Evolutionary conservation across 2,113 vertebrate species (phyloP).

Genomic region (Neomonachus schauinslandi): DNA sequence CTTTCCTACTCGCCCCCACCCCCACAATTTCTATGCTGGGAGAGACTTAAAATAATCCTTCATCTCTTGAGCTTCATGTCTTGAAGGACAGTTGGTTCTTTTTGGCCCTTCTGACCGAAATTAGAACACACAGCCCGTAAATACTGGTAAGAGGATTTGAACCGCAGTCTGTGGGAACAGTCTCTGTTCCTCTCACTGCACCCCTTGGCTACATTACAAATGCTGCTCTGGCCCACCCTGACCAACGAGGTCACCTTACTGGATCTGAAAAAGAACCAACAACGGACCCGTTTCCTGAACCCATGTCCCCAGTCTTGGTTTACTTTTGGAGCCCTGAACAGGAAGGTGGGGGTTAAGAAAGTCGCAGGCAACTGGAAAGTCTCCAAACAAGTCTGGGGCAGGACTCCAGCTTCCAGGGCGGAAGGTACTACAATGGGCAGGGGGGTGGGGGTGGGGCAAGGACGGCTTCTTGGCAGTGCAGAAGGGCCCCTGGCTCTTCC

Average conservation of each 20-base stretch:
- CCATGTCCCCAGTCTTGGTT: neutral
- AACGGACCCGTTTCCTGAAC: neutral
- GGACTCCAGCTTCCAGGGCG: neutral
- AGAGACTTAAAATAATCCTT: neutral
- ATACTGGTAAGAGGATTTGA: constrained; percentile 4
- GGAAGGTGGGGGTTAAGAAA: neutral
- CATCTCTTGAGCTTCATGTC: neutral
- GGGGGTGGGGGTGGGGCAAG: neutral
- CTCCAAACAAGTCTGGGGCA: neutral
- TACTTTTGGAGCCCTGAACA: constrained; percentile 16
- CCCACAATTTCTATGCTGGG: neutral
- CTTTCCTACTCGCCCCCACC: neutral
- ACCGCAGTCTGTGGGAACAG: neutral
- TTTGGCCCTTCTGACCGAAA: neutral
- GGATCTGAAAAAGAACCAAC: neutral
- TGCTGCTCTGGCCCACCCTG: neutral
- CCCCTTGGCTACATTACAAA: neutral
- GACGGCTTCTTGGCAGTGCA: neutral
- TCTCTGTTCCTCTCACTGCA: neutral
- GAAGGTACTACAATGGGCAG: neutral
- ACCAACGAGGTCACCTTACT: neutral
- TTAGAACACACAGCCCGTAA: neutral
- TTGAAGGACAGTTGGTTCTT: neutral
- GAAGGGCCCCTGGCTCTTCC: neutral
- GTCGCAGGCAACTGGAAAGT: neutral